These are phyloP conservation scores for Pithys albifrons DNA, from an alignment of 2,113 vertebrate species.

Conservation along the genomic window DNA sequence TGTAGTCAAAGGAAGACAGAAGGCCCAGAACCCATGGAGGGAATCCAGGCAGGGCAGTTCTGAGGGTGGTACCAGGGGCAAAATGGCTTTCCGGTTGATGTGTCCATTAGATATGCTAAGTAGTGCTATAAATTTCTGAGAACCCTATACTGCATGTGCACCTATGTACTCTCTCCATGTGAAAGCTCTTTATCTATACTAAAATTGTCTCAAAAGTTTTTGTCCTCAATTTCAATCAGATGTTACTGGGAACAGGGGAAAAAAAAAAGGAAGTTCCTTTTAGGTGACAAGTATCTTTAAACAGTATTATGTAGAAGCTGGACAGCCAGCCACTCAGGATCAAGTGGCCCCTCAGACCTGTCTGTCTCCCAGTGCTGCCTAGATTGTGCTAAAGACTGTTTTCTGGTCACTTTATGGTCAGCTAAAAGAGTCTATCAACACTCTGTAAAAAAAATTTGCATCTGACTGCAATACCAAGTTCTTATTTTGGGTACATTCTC, in stretches of 20 bases:
- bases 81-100: too few relatives aligned
- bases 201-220: too few relatives aligned
- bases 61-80: too few relatives aligned
- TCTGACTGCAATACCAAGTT: neutral
- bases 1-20: too few relatives aligned
- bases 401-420: fast-evolving
- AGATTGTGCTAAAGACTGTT: neutral
- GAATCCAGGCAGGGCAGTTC: too few relatives aligned
- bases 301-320: neutral
- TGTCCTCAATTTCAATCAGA: neutral
- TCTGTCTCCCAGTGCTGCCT: neutral
- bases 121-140: too few relatives aligned
- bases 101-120: too few relatives aligned
- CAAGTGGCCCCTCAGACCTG: neutral
- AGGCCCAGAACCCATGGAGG: too few relatives aligned
- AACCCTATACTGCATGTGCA: too few relatives aligned
- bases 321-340: fast-evolving
- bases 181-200: too few relatives aligned
- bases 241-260: neutral
- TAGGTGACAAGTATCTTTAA: neutral
- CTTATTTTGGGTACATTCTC: neutral
- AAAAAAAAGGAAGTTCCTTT: neutral
- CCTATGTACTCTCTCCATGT: too few relatives aligned
- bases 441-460: neutral
- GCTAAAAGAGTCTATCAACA: neutral